phyloP scores from a whole-genome alignment of 2,797 vertebrate genomes.

The Eremophila alpestris region DNA sequence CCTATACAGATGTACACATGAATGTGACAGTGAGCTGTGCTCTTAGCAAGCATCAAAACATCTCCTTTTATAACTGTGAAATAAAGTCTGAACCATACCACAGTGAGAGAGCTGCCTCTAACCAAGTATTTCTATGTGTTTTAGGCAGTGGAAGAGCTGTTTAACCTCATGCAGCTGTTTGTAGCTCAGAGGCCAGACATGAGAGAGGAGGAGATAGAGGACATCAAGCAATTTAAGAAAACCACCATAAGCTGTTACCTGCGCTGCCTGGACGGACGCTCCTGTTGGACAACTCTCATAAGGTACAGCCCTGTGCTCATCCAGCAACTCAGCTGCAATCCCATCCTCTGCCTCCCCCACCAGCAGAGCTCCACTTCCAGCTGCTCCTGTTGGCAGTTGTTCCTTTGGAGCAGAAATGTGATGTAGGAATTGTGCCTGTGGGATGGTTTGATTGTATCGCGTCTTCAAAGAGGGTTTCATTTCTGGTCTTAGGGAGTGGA shows the following conservation, averaged over 20 bases:
- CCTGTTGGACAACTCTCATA: conserved; percentile 99
- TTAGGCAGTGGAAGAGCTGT: conserved; percentile 96
- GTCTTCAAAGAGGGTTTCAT: neutral
- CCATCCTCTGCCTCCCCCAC: neutral
- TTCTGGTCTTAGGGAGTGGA: neutral
- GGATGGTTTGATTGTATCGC: accelerated
- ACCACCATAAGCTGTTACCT: conserved; percentile 99
- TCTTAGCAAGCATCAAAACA: neutral
- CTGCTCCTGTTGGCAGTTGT: neutral
- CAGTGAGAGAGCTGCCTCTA: neutral
- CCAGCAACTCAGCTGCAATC: neutral
- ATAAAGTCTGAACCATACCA: neutral
- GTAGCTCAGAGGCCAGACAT: conserved; percentile 95
- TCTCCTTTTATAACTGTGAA: neutral
- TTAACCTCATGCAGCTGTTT: conserved; percentile 98
- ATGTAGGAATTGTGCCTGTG: neutral
- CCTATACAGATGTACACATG: accelerated
- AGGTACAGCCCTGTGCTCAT: conserved; percentile 78
- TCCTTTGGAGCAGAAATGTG: neutral
- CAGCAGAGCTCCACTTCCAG: neutral
- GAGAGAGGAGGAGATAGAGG: conserved; percentile 95
- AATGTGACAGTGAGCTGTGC: neutral
- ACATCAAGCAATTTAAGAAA: conserved; percentile 98
- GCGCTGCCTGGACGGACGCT: conserved; percentile 96
- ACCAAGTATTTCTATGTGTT: conserved; percentile 20